phyloP scores from a whole-genome alignment of 2,113 vertebrate genomes.

The Anarrhichthys ocellatus region DNA sequence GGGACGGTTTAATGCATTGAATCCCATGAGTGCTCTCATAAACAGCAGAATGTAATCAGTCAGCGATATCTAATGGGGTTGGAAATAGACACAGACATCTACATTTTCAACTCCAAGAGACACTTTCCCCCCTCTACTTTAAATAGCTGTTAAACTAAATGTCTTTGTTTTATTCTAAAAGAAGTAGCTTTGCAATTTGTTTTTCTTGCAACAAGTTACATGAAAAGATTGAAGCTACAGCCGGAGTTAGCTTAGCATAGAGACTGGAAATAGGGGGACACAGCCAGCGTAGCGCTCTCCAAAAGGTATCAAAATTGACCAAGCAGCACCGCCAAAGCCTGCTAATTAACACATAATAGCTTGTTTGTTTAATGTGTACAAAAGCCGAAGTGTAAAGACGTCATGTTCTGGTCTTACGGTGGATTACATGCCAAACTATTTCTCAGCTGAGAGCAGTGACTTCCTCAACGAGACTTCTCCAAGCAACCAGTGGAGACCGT shows the following conservation, averaged over 20 bases:
- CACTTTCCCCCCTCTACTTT: conserved; percentile 11
- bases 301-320: not conserved
- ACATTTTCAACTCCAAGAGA: conserved; percentile 29
- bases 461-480: too few relatives aligned
- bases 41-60: conserved; percentile 91
- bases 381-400: too few relatives aligned
- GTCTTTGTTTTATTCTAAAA: not conserved
- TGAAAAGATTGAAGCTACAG: not conserved
- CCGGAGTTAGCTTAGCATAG: not conserved
- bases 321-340: not conserved
- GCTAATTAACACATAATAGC: too few relatives aligned
- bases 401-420: too few relatives aligned
- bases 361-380: too few relatives aligned
- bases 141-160: conserved; percentile 13
- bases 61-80: conserved; percentile 89
- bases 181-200: not conserved
- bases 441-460: too few relatives aligned
- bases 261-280: not conserved
- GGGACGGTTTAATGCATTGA: conserved; percentile 84
- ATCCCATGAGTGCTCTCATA: conserved; percentile 90
- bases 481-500: too few relatives aligned
- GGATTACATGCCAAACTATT: too few relatives aligned
- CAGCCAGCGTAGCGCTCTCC: not conserved
- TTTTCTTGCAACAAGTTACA: not conserved
- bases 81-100: conserved; percentile 80